These are phyloP conservation scores for Iselma pallidipennis DNA, from an alignment of 2,888 invertebrate species.

Conservation along the genomic window DNA sequence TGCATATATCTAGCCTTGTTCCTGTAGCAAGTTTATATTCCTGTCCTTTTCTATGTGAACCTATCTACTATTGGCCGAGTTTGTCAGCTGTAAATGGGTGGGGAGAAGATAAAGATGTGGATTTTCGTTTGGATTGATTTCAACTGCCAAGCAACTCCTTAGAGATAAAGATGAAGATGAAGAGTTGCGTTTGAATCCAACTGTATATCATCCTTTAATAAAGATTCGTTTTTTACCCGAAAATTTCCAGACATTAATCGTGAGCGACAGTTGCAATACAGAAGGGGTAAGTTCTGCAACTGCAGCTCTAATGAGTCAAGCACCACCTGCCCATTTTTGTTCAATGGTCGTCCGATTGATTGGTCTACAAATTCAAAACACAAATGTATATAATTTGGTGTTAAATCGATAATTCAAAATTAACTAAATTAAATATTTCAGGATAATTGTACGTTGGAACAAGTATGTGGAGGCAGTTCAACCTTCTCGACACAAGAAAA, in stretches of 20 bases:
- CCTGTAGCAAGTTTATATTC: too few species aligned
- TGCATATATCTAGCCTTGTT: too few species aligned
- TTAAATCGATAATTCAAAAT: slow-evolving; percentile 11
- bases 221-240: slow-evolving; percentile 37
- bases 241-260: slow-evolving; percentile 71
- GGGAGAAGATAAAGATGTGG: too few species aligned
- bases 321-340: slow-evolving; percentile 93
- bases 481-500: slow-evolving; percentile 89
- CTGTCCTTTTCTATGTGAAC: too few species aligned
- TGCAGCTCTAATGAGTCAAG: slow-evolving; percentile 85
- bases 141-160: too few species aligned
- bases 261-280: slow-evolving; percentile 72
- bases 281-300: slow-evolving; percentile 81
- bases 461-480: slow-evolving; percentile 90
- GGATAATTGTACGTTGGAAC: slow-evolving; percentile 89
- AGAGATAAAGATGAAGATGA: too few species aligned
- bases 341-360: slow-evolving; percentile 94
- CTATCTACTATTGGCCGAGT: too few species aligned
- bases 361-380: slow-evolving; percentile 91
- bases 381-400: slow-evolving; percentile 69
- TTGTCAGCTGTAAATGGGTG: too few species aligned
- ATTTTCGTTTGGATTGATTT: too few species aligned
- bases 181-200: neutral
- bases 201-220: neutral
- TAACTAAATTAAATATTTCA: slow-evolving; percentile 42